Base-by-base conservation (phyloP, 2,888 invertebrate species). In the Drosophila cracens region DNA sequence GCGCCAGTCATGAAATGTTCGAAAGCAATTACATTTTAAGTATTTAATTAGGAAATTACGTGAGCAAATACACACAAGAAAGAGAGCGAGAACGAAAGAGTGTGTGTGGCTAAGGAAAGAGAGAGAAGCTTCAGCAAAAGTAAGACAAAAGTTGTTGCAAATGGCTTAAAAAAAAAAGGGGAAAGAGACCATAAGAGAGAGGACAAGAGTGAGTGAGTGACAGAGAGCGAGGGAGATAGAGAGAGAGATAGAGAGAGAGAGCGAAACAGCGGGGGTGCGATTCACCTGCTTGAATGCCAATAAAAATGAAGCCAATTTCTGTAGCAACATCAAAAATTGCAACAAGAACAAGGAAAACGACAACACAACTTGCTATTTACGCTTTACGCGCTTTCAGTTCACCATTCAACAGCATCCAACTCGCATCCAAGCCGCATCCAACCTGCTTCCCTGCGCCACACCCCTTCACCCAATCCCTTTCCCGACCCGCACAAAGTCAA, bases 21-120 rank as follows among this genome's bases (percentile, higher is more conserved):
- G 90, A 90, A 90, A 90, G 87, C 87, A 90, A 87, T 87, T 90
- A 87, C 87, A 90, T 88, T 87, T 87, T 87, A 87, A 88, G 90
- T 90, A 90, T 90, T 90, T 87, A 87, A 87, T 87, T 87, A 87
- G 87, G 86, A 76, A 87, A 89, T 86, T 86, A 87, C 89, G 89
- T 86, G 86, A 80, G 85, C 78, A 77, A 70, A 74, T 68, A 74
- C 70, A 83, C 74, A 69, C 62, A 66, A 18, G 40, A n/a, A 27
- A 5, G 8, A 31, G 27, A 48, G 48, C 6, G 29, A 46, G 27
- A 38, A 36, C 27, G 16, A 21, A 10, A 36, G 43, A 33, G 27
- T 43, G 33, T 27, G 36, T 31, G 51, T 7, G 52, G 34, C 16
- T 5, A 18, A 3, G n/a, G n/a, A 13, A 8, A 11, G 27, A 46